Conservation (phyloP, 2,888 invertebrate genomes). For the Holacanthella duospinosa region DNA sequence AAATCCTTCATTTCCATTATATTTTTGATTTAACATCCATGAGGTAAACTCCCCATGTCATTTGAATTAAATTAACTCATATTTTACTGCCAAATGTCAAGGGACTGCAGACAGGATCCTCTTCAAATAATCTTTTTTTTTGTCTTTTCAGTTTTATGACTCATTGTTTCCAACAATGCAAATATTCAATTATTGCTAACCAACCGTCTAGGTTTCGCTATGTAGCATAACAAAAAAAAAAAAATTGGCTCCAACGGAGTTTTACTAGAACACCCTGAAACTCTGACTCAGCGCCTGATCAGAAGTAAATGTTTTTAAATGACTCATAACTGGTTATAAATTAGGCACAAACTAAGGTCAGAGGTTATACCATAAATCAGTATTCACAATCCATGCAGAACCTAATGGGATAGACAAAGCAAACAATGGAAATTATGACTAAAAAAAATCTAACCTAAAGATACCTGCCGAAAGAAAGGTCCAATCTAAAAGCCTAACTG, state of each 20-base stretch:
- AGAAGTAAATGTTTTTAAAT: no score
- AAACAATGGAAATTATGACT: not conserved
- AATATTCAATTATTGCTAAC: not conserved
- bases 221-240: no score
- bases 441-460: no score
- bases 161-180: not conserved
- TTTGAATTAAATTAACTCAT: no score
- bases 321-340: no score
- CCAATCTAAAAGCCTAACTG: not conserved
- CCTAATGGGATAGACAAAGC: not conserved
- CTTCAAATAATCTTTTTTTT: not conserved
- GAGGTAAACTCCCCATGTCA: no score
- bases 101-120: not conserved
- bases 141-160: not conserved
- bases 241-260: no score
- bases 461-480: no score
- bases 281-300: no score
- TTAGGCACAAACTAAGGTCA: no score
- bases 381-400: not conserved
- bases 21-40: not conserved
- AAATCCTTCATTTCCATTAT: not conserved
- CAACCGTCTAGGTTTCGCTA: no score
- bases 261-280: no score
- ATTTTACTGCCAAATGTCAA: not conserved
- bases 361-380: not conserved